Evolutionary conservation across 2,888 invertebrate species (phyloP), one percentile per base, ranked within the genome.

Genomic region (Brachyptera risi): DNA sequence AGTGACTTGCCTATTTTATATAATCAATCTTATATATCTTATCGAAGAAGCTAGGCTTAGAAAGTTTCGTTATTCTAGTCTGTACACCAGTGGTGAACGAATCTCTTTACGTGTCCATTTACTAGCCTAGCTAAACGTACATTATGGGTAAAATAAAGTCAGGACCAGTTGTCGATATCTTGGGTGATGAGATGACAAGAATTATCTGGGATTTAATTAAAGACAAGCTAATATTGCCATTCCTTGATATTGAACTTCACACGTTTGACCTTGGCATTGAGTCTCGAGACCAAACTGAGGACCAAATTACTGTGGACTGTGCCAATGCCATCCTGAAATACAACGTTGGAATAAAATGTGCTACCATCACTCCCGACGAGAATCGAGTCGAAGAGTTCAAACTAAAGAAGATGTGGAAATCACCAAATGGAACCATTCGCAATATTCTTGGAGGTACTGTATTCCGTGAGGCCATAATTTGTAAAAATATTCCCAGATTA

Each of bases 181-280:
- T 93, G 58, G 95, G 95, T n/a, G 94, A 95, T 82, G 95, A 95
- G 78, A 94, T 94, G 94, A 94, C 94, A 42, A 84, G 98, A 69
- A 92, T 99, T 67, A 97, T 99, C 73, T 99, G 98, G 98, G 96
- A 97, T 72, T 83, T 92, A 37, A 99, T 99, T 70, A 99, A 98
- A 77, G 85, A 97, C 62, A 98, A 98, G 76, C 83, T 99, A 38
- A 96, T 99, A 72, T 78, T 97, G 65, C 98, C 98, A 0, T 96
- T 94, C 78, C 80, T 99, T 69, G 95, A 98, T 73, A 88, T 98
- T 68, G 95, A 98, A 74, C 77, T 98, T 60, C 94, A 97, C 73
- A 87, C 88, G 5, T 98, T 84, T 75, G 99, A 99, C 76, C 82
- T 99, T 71, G 94, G 98, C 51, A 94, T 99, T 68, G 93, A 98